Evolutionary conservation across 2,113 vertebrate genomes (phyloP), one percentile per base, ranked within the genome.

Genomic region (Cyphomyrus plagiostoma): DNA sequence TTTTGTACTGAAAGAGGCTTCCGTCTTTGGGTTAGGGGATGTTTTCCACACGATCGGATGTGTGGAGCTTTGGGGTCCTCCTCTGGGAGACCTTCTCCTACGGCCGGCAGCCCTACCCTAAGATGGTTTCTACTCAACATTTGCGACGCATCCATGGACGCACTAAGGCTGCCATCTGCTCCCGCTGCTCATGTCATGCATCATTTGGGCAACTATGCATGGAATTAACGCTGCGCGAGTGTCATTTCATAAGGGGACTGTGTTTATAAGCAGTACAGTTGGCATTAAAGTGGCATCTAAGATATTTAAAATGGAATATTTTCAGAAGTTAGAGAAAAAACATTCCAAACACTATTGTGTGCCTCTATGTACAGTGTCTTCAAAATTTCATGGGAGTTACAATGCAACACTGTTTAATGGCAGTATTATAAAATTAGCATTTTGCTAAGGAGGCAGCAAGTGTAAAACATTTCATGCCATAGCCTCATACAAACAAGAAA

Each of bases 31-130:
- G 89, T 9, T 0, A 52, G 23, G 92, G 98, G 97, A 98, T 96
- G 92, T 98, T 98, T 93, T 97, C 98, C 91, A 97, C 97, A 89
- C 97, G 97, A 89, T 98, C 98, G 0, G 98, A 99, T 0, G 97
- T 98, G 82, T 99, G 98, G 98, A 99, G 98, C 94, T 99, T 97
- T 0, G 98, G 98, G 39, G 94, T 99, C 89, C 96, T 98, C 7
- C 95, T 99, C 4, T 99, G 98, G 98, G 98, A 99, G 93, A 94
- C 95, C 56, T 99, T 97, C 94, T 97, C 98, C 0, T 99, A 97
- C 0, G 98, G 98, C 45, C 96, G 97, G 13, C 97, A 96, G 3
- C 98, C 98, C 0, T 99, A 99, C 91, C 97, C 26, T 4, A 70
- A 70, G 62, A 26, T 13, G n/a, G 62, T 30, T 70, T 70, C n/a